Percentiles rank a stretch among this genome's conserved stretches.
These are phyloP conservation scores for Daboia siamensis DNA, from an alignment of 2,113 vertebrate species.

Conservation along the genomic window DNA sequence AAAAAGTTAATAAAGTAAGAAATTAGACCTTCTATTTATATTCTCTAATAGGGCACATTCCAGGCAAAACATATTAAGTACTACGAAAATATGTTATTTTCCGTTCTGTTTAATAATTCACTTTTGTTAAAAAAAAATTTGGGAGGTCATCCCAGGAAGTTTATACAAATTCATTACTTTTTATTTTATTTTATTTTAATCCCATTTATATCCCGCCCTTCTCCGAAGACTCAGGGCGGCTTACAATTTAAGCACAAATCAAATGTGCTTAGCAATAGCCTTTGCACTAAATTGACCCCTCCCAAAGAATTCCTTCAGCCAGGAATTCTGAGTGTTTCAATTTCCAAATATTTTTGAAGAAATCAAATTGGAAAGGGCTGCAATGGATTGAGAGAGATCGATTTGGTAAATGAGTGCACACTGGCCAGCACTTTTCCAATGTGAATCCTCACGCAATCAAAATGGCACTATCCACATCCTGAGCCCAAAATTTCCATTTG, in stretches of 20 bases:
- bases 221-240: too few relatives aligned
- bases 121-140: slow-evolving; percentile 74
- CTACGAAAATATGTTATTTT: slow-evolving; percentile 80
- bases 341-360: neutral
- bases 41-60: slow-evolving; percentile 71
- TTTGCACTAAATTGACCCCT: too few relatives aligned
- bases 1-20: slow-evolving; percentile 67
- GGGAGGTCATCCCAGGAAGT: slow-evolving; percentile 67
- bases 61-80: slow-evolving; percentile 62
- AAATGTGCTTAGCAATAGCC: too few relatives aligned
- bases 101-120: slow-evolving; percentile 78
- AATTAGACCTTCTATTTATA: slow-evolving; percentile 67
- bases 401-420: too few relatives aligned
- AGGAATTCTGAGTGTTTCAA: neutral
- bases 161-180: slow-evolving; percentile 68
- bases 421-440: too few relatives aligned
- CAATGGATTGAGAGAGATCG: too few relatives aligned
- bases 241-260: too few relatives aligned
- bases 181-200: too few relatives aligned
- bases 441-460: too few relatives aligned
- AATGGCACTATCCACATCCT: neutral
- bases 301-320: neutral
- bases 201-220: too few relatives aligned
- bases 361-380: neutral
- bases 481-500: neutral